Base-by-base conservation (phyloP, 2,888 invertebrate genomes). In the Eurois occulta region DNA sequence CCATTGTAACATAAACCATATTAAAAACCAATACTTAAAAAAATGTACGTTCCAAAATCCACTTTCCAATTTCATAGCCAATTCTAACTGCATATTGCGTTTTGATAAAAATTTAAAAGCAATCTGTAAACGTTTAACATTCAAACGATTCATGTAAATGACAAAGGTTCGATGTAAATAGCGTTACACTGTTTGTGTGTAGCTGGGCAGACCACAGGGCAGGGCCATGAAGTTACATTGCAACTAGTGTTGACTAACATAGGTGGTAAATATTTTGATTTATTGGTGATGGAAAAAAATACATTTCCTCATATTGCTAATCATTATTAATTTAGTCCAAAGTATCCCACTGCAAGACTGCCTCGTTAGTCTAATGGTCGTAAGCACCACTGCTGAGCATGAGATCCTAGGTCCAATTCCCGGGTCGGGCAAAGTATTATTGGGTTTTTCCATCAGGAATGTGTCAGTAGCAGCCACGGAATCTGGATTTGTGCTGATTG, bases 161-260 rank as follows among this genome's bases (percentile, higher is more conserved):
- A 94, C 94, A 95, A 95, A 95, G 94, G 94, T 91, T 86, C 87
- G 90, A 89, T 94, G 94, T 95, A 94, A 95, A 94, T 91, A 91
- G 81, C 82, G 91, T 92, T 93, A 93, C 93, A 93, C 86, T 92
- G 93, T 94, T 93, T 93, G 91, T 87, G 84, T 84, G 90, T 89
- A 88, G 90, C 87, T 86, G 85, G 88, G 88, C 90, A 87, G 85
- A 91, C 78, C 84, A 78, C 85, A 80, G 72, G 64, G 69, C 10
- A 35, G 41, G 58, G 46, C 6, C 55, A 8, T 77, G 87, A 81
- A 5, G 75, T 85, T 70, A 58, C 76, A 86, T 13, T 28, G 1
- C 2, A 60, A 58, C 68, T 80, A 72, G 74, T 80, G 60, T 21
- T 55, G 32, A 5, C 55, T 24, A 18, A 28, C 11, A 21, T 16